A percentile compares a stretch with the other conserved stretches of the same genome.
Conservation (phyloP, 2,888 invertebrate species). For the Listrodromus nycthemerus region DNA sequence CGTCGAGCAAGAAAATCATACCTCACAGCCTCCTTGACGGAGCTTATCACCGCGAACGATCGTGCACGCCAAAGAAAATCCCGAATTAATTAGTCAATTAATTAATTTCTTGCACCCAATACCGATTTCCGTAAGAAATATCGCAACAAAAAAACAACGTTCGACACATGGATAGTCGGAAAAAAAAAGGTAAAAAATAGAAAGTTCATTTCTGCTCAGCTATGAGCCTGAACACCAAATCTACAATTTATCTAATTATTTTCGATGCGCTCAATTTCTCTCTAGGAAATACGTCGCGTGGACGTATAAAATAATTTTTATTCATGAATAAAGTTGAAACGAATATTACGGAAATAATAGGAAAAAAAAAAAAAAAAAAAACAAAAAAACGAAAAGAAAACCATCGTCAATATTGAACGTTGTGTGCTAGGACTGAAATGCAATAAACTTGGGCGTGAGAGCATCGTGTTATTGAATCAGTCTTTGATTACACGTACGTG, state of each 20-base stretch:
- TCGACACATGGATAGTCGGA: not conserved
- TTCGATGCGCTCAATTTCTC: not conserved
- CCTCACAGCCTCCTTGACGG: not conserved
- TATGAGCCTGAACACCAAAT: not conserved
- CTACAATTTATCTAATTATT: not conserved
- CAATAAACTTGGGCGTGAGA: conserved; percentile 17
- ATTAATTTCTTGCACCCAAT: not conserved
- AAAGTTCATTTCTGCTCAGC: not conserved
- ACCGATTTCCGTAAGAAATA: not conserved
- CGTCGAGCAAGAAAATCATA: not conserved
- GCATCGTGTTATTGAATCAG: conserved; percentile 34
- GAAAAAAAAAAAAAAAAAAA: not conserved
- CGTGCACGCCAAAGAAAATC: not conserved
- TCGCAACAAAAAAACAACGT: not conserved
- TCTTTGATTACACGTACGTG: conserved; percentile 53
- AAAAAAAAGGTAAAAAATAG: not conserved
- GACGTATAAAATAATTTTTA: not conserved
- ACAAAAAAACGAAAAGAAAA: not conserved
- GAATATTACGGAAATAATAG: not conserved
- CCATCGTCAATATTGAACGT: not conserved
- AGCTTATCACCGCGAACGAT: not conserved
- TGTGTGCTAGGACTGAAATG: not conserved
- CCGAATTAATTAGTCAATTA: not conserved
- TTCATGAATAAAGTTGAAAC: not conserved
- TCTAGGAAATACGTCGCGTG: not conserved